Conservation (phyloP, 2,113 vertebrate genomes). For the Petrocephalus microphthalmus region DNA sequence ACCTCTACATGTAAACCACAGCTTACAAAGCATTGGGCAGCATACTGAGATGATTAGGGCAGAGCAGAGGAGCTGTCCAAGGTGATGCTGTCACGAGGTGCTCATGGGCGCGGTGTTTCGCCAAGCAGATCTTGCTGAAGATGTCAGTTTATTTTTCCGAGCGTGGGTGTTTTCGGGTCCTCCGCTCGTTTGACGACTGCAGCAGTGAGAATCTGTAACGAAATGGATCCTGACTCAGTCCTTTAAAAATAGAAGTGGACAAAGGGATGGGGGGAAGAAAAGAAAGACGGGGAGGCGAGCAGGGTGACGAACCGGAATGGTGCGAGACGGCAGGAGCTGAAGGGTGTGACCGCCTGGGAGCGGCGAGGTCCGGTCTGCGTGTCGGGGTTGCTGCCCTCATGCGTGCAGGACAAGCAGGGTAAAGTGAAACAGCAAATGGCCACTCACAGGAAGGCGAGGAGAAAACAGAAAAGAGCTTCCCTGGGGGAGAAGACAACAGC, state of each 20-base stretch:
- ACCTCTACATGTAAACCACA: neutral
- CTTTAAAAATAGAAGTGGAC: neutral
- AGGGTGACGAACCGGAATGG: neutral
- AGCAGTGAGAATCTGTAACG: neutral
- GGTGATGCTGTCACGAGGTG: accelerated
- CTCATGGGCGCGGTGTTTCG: neutral
- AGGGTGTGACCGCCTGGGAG: neutral
- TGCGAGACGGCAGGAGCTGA: neutral
- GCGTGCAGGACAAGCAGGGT: neutral
- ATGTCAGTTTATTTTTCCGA: neutral
- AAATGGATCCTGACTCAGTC: neutral
- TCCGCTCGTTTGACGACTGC: neutral
- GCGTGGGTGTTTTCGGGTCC: neutral
- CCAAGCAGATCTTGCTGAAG: neutral
- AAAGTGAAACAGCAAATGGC: neutral
- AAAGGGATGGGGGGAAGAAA: neutral
- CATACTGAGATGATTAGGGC: neutral
- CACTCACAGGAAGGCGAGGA: neutral
- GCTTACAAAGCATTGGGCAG: neutral
- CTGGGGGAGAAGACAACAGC: neutral
- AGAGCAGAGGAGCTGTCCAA: neutral
- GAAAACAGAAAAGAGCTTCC: neutral
- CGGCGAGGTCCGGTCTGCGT: neutral
- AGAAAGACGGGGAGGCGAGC: neutral
- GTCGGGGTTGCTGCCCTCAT: neutral